Base-by-base conservation (phyloP, 2,797 vertebrate genomes). In the Dipus sagitta region DNA sequence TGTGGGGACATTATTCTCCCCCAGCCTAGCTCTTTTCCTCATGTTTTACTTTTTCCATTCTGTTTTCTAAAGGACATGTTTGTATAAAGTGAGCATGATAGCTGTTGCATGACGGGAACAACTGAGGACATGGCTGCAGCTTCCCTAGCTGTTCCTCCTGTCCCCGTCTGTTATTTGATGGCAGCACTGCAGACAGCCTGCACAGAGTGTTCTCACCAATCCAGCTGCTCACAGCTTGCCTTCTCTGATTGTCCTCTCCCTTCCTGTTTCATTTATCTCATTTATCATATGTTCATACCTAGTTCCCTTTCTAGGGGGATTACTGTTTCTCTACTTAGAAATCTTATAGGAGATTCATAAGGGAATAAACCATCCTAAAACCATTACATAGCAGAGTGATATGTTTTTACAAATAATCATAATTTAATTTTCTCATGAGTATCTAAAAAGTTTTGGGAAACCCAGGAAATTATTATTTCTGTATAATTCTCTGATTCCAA, bases 321-420 rank as follows among this genome's bases (percentile, higher is more conserved):
- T 92, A 15, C 42, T 78, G 0, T 20, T 86, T 95, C 47, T 95
- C 79, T 87, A 34, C 65, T 83, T 96, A 54, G 54, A 91, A 82
- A 84, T 91, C 30, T 26, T 74, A 6, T 17, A 62, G 11, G 70
- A 4, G 42, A 91, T 92, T 95, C 71, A 65, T 96, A 42, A 89
- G 23, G 74, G 65, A 71, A 23, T 72, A 75, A 76, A 4, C 2
- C 14, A 15, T 30, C 18, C 47, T 68, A 85, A 72, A 32, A 78
- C 62, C 79, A 75, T 94, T 90, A 71, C 1, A 11, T 64, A 83
- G 28, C 24, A 90, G 80, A 54, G 3, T 72, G 28, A 17, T 64
- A 42, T 87, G 79, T 91, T 91, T 92, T 95, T 6, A 76, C 68
- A 8, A 92, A 81, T 74, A 93, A 88, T 67, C 3, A 52, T 76